A percentile compares a stretch with the other conserved stretches of the same genome.
Evolutionary conservation across 2,888 invertebrate genomes (phyloP).

Genomic region (Vannuccia rotundouncinata): DNA sequence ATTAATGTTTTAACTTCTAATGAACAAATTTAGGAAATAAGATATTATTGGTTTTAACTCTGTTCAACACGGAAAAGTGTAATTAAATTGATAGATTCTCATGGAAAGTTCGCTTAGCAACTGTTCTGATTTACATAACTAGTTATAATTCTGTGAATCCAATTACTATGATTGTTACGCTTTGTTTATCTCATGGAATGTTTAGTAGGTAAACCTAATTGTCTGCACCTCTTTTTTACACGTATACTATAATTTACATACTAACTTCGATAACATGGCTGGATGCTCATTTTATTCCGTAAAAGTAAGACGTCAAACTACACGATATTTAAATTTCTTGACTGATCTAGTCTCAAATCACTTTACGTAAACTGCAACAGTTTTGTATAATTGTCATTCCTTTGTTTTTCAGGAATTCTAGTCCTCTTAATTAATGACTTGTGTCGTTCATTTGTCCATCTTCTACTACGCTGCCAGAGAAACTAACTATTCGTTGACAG

Average conservation of each 20-base stretch:
- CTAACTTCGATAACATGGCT: too few species aligned
- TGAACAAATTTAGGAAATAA: background rate
- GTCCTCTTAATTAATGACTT: background rate
- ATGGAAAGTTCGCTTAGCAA: background rate
- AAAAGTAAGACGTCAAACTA: too few species aligned
- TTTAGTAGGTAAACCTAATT: too few species aligned
- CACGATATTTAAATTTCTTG: too few species aligned
- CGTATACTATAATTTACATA: too few species aligned
- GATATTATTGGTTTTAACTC: background rate
- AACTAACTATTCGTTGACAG: too few species aligned
- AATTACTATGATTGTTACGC: background rate
- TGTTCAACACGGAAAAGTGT: background rate
- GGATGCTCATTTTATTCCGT: too few species aligned
- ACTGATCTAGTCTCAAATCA: too few species aligned
- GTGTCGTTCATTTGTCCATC: conserved; percentile 2
- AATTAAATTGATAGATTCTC: background rate
- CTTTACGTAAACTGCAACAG: too few species aligned
- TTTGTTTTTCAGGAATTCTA: conserved; percentile 19
- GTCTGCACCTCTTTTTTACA: too few species aligned
- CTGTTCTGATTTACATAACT: background rate
- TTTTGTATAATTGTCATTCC: background rate
- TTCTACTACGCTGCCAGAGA: background rate
- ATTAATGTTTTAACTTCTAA: background rate
- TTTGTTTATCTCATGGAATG: background rate
- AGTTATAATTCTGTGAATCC: background rate